Evolutionary conservation across 2,797 vertebrate genomes (phyloP).

Genomic region (Zalophus californianus): DNA sequence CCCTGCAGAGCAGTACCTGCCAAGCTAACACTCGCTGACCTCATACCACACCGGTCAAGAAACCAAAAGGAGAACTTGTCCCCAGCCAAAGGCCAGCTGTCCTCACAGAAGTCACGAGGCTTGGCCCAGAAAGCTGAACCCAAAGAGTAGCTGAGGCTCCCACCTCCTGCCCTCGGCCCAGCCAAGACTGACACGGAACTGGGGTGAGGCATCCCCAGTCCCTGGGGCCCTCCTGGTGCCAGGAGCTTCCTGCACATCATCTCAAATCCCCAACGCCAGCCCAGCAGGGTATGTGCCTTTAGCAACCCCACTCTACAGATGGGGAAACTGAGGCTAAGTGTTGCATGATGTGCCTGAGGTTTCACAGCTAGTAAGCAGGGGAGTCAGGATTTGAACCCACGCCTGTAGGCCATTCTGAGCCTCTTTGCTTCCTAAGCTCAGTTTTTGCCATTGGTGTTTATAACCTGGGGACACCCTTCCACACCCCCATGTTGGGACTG

Average conservation of each 20-base stretch:
- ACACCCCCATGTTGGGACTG: accelerated
- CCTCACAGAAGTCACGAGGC: background rate
- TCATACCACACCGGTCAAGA: constrained; percentile 50
- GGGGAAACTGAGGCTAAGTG: background rate
- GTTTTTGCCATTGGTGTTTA: background rate
- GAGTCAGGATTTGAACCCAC: background rate
- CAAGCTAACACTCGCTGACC: background rate
- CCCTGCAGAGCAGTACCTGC: background rate
- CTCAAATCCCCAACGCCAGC: accelerated
- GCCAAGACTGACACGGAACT: background rate
- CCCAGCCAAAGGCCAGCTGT: constrained; percentile 42
- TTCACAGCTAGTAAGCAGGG: background rate
- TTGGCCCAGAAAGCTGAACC: background rate
- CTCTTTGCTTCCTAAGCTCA: background rate
- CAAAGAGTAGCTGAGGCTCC: accelerated
- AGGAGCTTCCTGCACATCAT: background rate
- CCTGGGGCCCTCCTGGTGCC: background rate
- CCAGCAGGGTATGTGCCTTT: accelerated
- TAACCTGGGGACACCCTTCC: too few relatives aligned
- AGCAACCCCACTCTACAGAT: background rate
- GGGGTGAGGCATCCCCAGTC: accelerated
- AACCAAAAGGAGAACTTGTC: constrained; percentile 35
- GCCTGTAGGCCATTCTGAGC: accelerated
- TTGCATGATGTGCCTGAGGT: accelerated
- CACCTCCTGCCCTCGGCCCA: background rate